These are phyloP conservation scores for Montipora sp. DNA, from an alignment of 64 coral and sea anemone species.

Conservation along the genomic window DNA sequence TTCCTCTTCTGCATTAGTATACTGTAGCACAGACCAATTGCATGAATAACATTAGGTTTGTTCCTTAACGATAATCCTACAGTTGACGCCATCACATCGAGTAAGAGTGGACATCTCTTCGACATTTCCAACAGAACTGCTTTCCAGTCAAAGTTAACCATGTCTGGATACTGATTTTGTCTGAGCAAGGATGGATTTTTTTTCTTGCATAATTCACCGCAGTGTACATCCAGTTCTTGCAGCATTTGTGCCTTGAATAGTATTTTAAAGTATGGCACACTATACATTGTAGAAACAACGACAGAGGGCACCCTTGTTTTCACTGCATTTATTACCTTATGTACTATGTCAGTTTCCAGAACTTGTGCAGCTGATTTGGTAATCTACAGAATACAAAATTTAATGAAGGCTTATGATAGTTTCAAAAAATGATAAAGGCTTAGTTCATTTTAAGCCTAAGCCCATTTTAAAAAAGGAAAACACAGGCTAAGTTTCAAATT, in stretches of 20 bases:
- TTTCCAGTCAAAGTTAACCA: conserved; percentile 38
- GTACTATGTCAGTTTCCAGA: conserved; percentile 11
- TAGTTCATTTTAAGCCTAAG: too few relatives aligned
- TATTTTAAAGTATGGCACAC: conserved; percentile 26
- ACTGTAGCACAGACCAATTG: conserved; percentile 46
- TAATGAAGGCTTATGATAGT: background rate
- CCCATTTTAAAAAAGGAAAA: too few relatives aligned
- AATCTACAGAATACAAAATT: background rate
- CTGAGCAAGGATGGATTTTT: conserved; percentile 55
- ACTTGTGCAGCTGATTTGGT: conserved; percentile 8
- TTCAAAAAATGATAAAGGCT: background rate
- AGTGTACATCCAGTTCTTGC: conserved; percentile 33
- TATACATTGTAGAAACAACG: conserved; percentile 36
- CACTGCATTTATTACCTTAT: conserved; percentile 22
- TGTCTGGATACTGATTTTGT: conserved; percentile 32
- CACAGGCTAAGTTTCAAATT: too few relatives aligned
- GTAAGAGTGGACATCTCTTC: conserved; percentile 23
- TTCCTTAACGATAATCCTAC: background rate
- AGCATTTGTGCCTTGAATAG: conserved; percentile 25
- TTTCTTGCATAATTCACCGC: conserved; percentile 46
- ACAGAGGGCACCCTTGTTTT: conserved; percentile 46
- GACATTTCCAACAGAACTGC: conserved; percentile 37
- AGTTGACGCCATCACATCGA: conserved; percentile 41
- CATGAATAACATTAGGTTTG: background rate
- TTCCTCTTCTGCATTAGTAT: conserved; percentile 69